Conservation (phyloP, 2,888 invertebrate species). For the Xestia rhomboidea region DNA sequence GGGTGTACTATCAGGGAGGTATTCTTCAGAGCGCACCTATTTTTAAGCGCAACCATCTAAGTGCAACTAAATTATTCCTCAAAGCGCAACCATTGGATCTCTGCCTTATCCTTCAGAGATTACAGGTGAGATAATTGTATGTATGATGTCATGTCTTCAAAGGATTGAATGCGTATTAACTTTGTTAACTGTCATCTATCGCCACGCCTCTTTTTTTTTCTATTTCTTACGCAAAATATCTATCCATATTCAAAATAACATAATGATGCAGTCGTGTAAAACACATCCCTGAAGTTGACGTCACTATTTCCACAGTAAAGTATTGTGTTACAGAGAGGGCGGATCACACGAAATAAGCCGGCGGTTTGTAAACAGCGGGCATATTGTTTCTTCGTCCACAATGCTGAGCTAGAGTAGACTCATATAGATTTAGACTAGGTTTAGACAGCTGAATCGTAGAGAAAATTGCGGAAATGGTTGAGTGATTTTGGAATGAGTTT, state of each 20-base stretch:
- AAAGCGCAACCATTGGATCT: too few species aligned
- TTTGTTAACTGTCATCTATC: not conserved
- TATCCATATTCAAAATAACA: slow-evolving; percentile 31
- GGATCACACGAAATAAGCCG: slow-evolving; percentile 74
- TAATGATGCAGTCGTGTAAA: slow-evolving; percentile 17
- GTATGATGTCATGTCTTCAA: not conserved
- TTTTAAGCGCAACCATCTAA: too few species aligned
- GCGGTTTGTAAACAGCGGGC: slow-evolving; percentile 74
- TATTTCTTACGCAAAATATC: not conserved
- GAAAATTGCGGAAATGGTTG: slow-evolving; percentile 12
- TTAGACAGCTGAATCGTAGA: slow-evolving; percentile 34
- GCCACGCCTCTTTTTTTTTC: not conserved
- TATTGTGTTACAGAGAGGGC: slow-evolving; percentile 70
- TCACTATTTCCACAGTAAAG: slow-evolving; percentile 65
- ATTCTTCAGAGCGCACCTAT: too few species aligned
- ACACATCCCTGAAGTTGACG: slow-evolving; percentile 52
- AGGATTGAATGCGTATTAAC: not conserved
- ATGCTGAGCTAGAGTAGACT: slow-evolving; percentile 46
- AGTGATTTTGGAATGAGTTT: not conserved
- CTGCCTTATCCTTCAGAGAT: not conserved
- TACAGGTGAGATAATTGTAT: not conserved
- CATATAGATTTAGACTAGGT: slow-evolving; percentile 50
- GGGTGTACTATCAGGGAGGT: not conserved
- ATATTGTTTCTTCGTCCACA: slow-evolving; percentile 78
- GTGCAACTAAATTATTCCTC: too few species aligned